These are phyloP conservation scores for Saguinus imperator DNA, from an alignment of 2,113 vertebrate species.

Conservation along the genomic window DNA sequence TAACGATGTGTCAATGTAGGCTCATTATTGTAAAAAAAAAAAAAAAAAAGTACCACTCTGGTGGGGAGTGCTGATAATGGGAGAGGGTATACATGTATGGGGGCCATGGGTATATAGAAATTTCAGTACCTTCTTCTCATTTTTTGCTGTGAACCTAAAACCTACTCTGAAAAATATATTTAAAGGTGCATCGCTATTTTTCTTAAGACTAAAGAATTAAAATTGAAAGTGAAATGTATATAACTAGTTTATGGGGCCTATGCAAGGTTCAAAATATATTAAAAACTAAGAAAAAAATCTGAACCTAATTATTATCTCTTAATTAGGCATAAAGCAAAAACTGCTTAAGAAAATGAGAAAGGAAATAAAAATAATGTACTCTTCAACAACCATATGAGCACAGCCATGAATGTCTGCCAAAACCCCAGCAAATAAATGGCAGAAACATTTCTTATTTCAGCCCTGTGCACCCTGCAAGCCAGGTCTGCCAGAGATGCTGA, in stretches of 20 bases:
- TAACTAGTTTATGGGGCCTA: not conserved
- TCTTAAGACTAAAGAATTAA: slow-evolving; percentile 7
- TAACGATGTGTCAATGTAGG: not conserved
- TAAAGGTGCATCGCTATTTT: not conserved
- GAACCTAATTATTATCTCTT: not conserved
- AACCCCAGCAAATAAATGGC: not conserved
- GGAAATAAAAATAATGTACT: not conserved
- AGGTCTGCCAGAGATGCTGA: not conserved
- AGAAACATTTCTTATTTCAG: not conserved
- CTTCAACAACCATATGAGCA: not conserved
- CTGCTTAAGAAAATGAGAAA: not conserved
- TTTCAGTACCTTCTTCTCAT: not conserved
- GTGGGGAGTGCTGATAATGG: not conserved
- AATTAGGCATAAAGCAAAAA: not conserved
- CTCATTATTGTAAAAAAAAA: not conserved
- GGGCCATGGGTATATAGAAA: not conserved
- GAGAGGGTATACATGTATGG: not conserved
- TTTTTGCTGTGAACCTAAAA: not conserved
- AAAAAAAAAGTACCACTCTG: not conserved
- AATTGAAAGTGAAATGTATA: not conserved
- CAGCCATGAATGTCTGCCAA: not conserved
- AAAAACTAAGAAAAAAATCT: not conserved
- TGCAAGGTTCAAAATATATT: not conserved
- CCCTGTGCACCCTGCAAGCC: not conserved
- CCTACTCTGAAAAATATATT: not conserved